Conservation (phyloP, 2,797 vertebrate genomes). For the Hydrolagus colliei region DNA sequence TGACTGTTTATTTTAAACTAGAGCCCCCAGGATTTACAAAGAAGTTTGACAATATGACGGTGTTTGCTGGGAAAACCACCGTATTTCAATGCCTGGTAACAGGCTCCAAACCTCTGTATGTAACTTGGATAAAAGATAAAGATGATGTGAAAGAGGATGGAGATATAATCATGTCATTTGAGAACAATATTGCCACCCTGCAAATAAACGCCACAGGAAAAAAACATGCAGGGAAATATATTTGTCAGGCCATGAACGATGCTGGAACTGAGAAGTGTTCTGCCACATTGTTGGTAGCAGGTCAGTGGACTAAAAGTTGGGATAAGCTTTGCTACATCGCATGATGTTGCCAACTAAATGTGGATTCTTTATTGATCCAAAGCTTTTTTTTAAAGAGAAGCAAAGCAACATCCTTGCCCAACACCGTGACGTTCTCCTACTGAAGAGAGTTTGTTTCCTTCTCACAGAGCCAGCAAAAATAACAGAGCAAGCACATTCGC, state of each 20-base stretch:
- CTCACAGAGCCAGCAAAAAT: slow-evolving; percentile 83
- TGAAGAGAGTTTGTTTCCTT: slow-evolving; percentile 32
- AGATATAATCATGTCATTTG: slow-evolving; percentile 72
- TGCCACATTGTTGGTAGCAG: slow-evolving; percentile 84
- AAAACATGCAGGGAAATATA: slow-evolving; percentile 77
- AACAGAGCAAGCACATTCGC: slow-evolving; percentile 80
- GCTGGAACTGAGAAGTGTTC: slow-evolving; percentile 83
- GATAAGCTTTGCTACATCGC: too few relatives aligned
- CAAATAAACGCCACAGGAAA: slow-evolving; percentile 69
- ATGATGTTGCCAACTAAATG: not conserved
- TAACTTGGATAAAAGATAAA: slow-evolving; percentile 93
- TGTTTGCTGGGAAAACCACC: slow-evolving; percentile 72
- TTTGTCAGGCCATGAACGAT: slow-evolving; percentile 87
- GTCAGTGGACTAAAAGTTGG: slow-evolving; percentile 53
- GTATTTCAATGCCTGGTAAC: slow-evolving; percentile 70
- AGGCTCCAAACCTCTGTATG: slow-evolving; percentile 75
- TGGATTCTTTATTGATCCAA: not conserved
- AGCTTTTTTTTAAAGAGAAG: not conserved
- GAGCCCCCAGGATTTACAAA: slow-evolving; percentile 81
- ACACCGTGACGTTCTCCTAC: not conserved
- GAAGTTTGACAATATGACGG: slow-evolving; percentile 73
- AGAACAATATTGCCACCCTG: slow-evolving; percentile 71
- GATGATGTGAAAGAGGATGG: slow-evolving; percentile 79
- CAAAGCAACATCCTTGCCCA: not conserved
- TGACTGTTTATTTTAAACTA: slow-evolving; percentile 48